These are phyloP conservation scores for Dynastes hyllus DNA, from an alignment of 2,888 invertebrate species.

Conservation along the genomic window DNA sequence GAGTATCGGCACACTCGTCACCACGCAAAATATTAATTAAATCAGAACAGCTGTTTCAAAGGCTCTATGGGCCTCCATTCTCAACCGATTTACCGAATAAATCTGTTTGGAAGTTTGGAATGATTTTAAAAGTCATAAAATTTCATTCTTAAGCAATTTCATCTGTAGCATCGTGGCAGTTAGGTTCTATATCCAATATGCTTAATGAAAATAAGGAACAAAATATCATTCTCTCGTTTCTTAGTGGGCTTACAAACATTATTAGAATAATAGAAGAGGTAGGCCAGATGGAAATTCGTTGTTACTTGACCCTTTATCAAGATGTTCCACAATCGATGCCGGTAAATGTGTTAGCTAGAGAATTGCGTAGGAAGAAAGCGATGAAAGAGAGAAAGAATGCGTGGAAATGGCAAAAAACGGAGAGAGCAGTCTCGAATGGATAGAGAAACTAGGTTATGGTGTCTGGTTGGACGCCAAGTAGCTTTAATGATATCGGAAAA, in stretches of 20 bases:
- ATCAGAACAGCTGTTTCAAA: no score
- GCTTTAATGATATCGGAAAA: constrained; percentile 56
- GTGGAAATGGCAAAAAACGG: neutral
- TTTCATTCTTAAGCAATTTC: no score
- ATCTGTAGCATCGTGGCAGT: no score
- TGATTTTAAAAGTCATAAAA: no score
- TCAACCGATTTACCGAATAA: no score
- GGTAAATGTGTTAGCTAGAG: neutral
- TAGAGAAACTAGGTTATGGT: constrained; percentile 59
- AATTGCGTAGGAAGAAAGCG: neutral
- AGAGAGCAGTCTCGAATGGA: constrained; percentile 54
- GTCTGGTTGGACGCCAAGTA: constrained; percentile 61
- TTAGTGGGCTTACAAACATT: neutral
- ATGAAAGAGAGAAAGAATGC: constrained; percentile 1
- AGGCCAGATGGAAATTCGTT: neutral
- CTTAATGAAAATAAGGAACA: no score
- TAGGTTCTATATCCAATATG: no score
- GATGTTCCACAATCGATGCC: neutral
- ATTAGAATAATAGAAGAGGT: neutral
- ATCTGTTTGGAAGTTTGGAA: no score
- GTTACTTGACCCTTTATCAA: neutral
- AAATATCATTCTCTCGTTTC: neutral
- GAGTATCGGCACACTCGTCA: no score
- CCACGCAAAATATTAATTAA: no score
- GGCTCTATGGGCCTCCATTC: no score